Base-by-base conservation (phyloP, 2,888 invertebrate genomes). In the Nomada ruficornis region DNA sequence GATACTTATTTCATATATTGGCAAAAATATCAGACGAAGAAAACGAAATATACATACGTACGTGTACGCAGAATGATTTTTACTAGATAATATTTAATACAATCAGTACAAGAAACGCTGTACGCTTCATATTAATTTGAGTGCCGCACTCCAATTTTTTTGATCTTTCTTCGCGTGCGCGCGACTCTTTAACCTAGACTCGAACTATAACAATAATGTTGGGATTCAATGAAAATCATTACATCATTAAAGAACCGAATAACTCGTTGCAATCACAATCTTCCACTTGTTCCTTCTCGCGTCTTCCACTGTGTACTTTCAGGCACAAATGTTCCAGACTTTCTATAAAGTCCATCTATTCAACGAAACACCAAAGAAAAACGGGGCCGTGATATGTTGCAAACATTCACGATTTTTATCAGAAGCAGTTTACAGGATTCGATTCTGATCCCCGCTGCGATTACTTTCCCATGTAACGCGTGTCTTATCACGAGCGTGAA, bases 401-500 rank as follows among this genome's bases (percentile, higher is more conserved):
- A 7, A 60, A 20, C n/a, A n/a, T 18, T 20, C n/a, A 23, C 50
- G 29, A 70, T 23, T 29, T 20, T 29, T 13, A 11, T 23, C 7
- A 23, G 26, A 10, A 42, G 15, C 9, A 23, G 50, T 44, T 2
- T n/a, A 18, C 3, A 13, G 13, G 42, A 36, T 67, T 57, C 42
- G 18, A 47, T 57, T n/a, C 9, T 7, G 69, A 44, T 59, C 20
- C 42, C 20, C 60, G 50, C 18, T 42, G 13, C 63, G 52, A 26
- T 54, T 73, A 23, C 20, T n/a, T 15, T 42, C 23, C 15, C 29
- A 5, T 18, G 1, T 20, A 36, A 62, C 13, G 64, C 2, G 18
- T 20, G 50, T 23, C 26, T 50, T 68, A 63, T 75, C 52, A 60
- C 62, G 36, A 47, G 50, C n/a, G 23, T 10, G 50, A 15, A 63